These are phyloP conservation scores for Parnassius smintheus DNA, from an alignment of 2,888 invertebrate species.

Conservation along the genomic window DNA sequence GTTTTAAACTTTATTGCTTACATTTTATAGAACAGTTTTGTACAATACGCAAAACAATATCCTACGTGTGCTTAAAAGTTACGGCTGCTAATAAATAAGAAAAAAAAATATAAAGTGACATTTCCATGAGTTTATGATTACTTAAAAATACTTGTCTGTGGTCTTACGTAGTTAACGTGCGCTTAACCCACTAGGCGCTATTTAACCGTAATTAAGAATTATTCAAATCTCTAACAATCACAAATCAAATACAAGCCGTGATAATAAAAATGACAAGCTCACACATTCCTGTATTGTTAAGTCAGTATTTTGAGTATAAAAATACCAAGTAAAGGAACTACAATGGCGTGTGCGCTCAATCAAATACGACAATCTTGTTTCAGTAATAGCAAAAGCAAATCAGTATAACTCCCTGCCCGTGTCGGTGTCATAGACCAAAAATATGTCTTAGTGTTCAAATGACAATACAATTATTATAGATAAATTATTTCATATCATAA, in stretches of 20 bases:
- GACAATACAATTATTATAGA: neutral
- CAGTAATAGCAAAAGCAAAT: too few species aligned
- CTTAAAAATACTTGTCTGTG: slow-evolving; percentile 44
- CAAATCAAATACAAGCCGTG: slow-evolving; percentile 54
- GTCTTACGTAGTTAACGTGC: slow-evolving; percentile 34
- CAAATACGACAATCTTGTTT: too few species aligned
- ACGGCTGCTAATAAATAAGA: slow-evolving; percentile 61
- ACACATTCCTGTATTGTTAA: slow-evolving; percentile 74
- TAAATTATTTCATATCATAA: neutral
- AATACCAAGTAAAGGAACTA: slow-evolving; percentile 60
- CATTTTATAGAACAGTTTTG: slow-evolving; percentile 54
- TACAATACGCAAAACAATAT: slow-evolving; percentile 67
- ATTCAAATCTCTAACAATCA: slow-evolving; percentile 32
- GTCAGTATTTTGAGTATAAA: slow-evolving; percentile 65
- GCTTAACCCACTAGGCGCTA: slow-evolving; percentile 6
- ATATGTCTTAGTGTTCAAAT: too few species aligned
- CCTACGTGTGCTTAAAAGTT: slow-evolving; percentile 63
- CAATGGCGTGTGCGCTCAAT: slow-evolving; percentile 37
- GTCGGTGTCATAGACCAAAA: too few species aligned
- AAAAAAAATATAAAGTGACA: slow-evolving; percentile 48
- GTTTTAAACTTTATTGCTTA: slow-evolving; percentile 62
- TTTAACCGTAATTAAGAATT: slow-evolving; percentile 27
- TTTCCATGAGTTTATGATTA: slow-evolving; percentile 50
- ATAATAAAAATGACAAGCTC: slow-evolving; percentile 70
- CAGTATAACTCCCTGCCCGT: too few species aligned